Evolutionary conservation across 2,113 vertebrate species (phyloP), one percentile per base, ranked within the genome.

Genomic region (Riparia riparia): DNA sequence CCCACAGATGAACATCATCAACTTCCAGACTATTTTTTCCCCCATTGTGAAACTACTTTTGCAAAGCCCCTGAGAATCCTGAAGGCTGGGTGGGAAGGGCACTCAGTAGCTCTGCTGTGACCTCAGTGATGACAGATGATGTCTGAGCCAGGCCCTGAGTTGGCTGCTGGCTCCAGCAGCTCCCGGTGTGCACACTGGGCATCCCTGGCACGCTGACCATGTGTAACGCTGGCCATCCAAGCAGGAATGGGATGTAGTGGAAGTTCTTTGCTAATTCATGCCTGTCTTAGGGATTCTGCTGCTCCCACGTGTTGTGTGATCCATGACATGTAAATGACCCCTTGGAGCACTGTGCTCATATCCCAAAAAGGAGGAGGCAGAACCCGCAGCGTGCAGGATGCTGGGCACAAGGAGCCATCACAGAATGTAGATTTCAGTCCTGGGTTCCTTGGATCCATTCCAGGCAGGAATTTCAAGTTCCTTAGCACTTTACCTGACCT

Each of bases 181-280:
- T 37, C 9, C 26, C 0, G 0, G 14, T 22, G 65, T 44, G 71
- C 32, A 4, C 7, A 0, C 1, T 42, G 66, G 34, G 34, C 20
- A 54, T 60, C 47, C 76, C 74, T 7, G 9, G 34, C 63, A 9
- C 0, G 0, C 26, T 13, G 56, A 1, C 57, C 47, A 3, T 8
- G 31, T 24, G 58, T 10, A 1, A 57, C 45, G 51, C 44, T 16
- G 2, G 10, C 79, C 25, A 2, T 12, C 73, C 6, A 21, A 24
- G 12, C 61, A 10, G 60, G 4, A 28, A 2, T 1, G 1, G 4
- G 15, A 16, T 65, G 65, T 85, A 47, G 26, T 12, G 73, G 89
- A 88, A 94, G 13, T 84, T 34, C 13, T 90, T 87, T 70, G 64
- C 25, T 94, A 70, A 93, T 89, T 81, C 92, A 85, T 87, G 47